A percentile compares a stretch with the other conserved stretches of the same genome.
Conservation (phyloP, 2,113 vertebrate species). For the Cyanoderma ruficeps region DNA sequence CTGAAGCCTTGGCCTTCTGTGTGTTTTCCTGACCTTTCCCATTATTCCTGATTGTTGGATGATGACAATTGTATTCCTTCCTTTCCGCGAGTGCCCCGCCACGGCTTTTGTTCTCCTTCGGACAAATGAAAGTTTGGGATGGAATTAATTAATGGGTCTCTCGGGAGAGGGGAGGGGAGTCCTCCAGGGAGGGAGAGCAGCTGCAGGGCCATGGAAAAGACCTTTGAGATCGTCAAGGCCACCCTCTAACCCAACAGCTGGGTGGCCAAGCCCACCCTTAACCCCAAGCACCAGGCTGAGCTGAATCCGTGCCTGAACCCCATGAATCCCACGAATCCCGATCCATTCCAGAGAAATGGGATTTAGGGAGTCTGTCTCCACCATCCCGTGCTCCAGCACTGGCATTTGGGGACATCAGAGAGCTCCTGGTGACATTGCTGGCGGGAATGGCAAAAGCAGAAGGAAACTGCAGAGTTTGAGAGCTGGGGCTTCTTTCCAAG, state of each 20-base stretch:
- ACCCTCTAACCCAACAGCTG: not conserved
- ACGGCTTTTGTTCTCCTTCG: not conserved
- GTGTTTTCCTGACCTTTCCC: constrained; percentile 41
- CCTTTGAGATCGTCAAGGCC: not conserved
- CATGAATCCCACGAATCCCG: not conserved
- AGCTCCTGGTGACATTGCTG: not conserved
- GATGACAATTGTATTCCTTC: constrained; percentile 20
- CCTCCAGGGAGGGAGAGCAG: not conserved
- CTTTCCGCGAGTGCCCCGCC: not conserved
- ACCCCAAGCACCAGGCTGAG: not conserved
- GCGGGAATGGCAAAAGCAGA: not conserved
- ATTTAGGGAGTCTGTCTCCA: not conserved
- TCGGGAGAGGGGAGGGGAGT: not conserved
- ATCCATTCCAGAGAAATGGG: not conserved
- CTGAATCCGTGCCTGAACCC: not conserved
- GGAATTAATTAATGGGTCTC: not conserved
- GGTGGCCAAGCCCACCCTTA: not conserved
- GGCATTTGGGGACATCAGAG: rapidly evolving
- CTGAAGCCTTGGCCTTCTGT: not conserved
- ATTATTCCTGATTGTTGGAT: not conserved
- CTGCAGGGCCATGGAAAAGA: not conserved
- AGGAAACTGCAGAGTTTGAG: not conserved
- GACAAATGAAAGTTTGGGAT: not conserved
- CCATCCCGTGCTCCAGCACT: rapidly evolving
- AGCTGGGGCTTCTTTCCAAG: not conserved